Evolutionary conservation across 2,888 invertebrate genomes (phyloP).

Genomic region (Oligia latruncula): DNA sequence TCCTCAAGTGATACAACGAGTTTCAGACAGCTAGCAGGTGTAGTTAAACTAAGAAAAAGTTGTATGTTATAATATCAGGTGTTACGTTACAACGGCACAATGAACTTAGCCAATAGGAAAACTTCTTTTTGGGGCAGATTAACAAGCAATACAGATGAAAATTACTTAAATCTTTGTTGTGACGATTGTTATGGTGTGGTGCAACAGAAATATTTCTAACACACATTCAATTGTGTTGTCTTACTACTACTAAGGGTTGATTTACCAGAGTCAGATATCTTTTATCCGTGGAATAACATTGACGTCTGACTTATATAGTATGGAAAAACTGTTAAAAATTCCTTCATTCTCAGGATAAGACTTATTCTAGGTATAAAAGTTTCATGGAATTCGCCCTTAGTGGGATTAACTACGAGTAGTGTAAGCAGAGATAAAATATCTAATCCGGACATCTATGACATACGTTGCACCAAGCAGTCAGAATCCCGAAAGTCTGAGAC

Average conservation of each 20-base stretch:
- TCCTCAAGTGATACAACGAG: conserved; percentile 44
- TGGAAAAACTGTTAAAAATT: no score
- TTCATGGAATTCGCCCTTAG: background rate
- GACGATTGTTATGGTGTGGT: conserved; percentile 13
- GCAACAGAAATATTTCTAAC: conserved; percentile 8
- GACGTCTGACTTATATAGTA: no score
- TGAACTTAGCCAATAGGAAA: conserved; percentile 34
- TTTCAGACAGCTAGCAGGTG: conserved; percentile 44
- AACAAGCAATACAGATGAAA: conserved; percentile 23
- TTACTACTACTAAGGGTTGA: no score
- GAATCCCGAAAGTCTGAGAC: background rate
- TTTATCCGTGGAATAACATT: no score
- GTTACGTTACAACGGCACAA: conserved; percentile 43
- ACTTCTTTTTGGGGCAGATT: conserved; percentile 27
- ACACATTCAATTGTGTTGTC: background rate
- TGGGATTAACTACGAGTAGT: no score
- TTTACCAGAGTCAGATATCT: no score
- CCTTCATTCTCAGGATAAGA: no score
- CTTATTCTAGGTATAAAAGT: no score
- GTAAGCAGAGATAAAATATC: background rate
- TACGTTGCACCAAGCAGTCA: no score
- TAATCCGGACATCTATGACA: background rate
- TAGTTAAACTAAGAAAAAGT: conserved; percentile 57
- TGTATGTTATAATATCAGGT: conserved; percentile 34
- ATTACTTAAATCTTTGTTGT: conserved; percentile 24